Evolutionary conservation across 2,888 invertebrate genomes (phyloP), one percentile per base, ranked within the genome.

Genomic region (Gnatocerus cornutus): DNA sequence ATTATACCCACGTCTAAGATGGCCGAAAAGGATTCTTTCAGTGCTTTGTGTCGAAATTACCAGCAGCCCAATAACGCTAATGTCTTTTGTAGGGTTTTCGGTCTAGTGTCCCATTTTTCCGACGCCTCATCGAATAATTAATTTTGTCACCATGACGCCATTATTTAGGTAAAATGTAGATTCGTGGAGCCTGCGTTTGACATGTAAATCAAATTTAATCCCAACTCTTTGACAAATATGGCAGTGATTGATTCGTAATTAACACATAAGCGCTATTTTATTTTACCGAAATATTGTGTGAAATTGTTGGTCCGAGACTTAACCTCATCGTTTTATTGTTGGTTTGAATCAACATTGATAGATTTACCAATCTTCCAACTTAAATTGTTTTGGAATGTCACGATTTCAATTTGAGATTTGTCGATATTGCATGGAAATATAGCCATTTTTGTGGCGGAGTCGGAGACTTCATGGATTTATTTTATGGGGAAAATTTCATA

Each of bases 241-340:
- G 13, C 55, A 53, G 48, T 62, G 68, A 68, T 68, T 68, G 68
- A 68, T 62, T 68, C 45, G 68, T 62, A 68, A 68, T 68, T 68
- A 68, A 62, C 62, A 55, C 68, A 33, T 53, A 52, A 55, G 43
- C 52, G 56, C 14, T 13, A 56, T 56, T 65, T 56, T 55, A 55
- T 55, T 37, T 33, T 55, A 37, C 12, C 33, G 55, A 39, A 55
- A 37, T 55, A 55, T 41, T 56, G 39, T 46, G n/a, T 13, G 8
- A 16, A 16, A 46, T 48, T 48, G 9, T 27, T 48, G 10, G 33
- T 10, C 14, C 37, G 10, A 7, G 21, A 50, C 52, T 37, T 63
- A 63, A 29, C 33, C 12, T 41, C 41, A 6, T 12, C 41, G 13
- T 41, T 41, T 41, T 41, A 41, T 41, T 41, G 41, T 41, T 12